A percentile compares a stretch with the other conserved stretches of the same genome.
phyloP scores from a whole-genome alignment of 2,797 vertebrate genomes.

The Megaceryle alcyon region DNA sequence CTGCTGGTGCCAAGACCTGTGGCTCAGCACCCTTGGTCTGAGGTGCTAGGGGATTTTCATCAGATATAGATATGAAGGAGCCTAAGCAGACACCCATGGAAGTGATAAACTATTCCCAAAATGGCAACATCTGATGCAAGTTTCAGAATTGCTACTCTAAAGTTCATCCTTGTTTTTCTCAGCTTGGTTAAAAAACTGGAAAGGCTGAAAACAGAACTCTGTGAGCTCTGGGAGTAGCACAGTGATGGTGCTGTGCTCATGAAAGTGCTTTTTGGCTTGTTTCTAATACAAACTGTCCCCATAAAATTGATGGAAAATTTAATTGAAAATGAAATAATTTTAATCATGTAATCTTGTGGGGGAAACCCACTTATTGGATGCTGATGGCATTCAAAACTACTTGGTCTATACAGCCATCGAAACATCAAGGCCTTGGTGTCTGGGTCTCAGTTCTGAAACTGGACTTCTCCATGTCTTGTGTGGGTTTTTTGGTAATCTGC shows the following conservation, averaged over 20 bases:
- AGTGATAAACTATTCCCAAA: background rate
- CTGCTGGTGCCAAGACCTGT: rapidly evolving
- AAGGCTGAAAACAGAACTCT: background rate
- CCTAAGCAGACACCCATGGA: background rate
- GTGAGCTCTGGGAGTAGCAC: background rate
- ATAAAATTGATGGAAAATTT: background rate
- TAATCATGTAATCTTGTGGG: background rate
- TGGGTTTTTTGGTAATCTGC: background rate
- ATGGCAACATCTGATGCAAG: background rate
- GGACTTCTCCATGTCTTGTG: rapidly evolving
- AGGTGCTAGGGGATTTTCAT: background rate
- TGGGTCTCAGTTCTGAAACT: background rate
- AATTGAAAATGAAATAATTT: background rate
- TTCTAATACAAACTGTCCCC: background rate
- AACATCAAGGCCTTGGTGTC: background rate
- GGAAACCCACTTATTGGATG: background rate
- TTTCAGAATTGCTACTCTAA: background rate
- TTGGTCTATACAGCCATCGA: background rate
- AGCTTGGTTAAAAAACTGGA: background rate
- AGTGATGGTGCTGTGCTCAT: background rate
- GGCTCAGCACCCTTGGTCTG: background rate
- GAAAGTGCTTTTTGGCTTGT: background rate
- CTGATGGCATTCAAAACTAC: background rate
- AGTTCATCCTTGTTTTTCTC: background rate
- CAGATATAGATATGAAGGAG: background rate